Evolutionary conservation across 2,797 vertebrate species (phyloP), one percentile per base, ranked within the genome.

Genomic region (Ctenopoma multispine): DNA sequence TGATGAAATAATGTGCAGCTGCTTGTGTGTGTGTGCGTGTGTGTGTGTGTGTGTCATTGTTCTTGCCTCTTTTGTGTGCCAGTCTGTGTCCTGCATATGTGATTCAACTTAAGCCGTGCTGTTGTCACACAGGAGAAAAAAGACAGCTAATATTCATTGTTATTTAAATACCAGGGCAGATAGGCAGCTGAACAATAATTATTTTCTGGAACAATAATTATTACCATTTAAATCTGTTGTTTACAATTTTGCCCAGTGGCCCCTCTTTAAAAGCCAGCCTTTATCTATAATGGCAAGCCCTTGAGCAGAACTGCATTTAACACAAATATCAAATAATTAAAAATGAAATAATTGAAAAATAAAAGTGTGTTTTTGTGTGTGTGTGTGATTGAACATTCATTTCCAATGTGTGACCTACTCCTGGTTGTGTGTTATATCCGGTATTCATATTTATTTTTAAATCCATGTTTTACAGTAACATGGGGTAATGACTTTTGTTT

Each of bases 161-260:
- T 94, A 93, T 93, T 94, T 93, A 92, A 93, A 90, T 84, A 86
- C 80, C 81, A 85, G 71, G 60, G 83, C 77, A 89, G 91, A 89
- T 92, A 89, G 88, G 88, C 70, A 21, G 85, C 86, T 90, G 82
- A 92, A 84, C 87, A 93, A 93, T 94, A 94, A 93, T 92, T 92
- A 93, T 90, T 91, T 90, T 87, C 85, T 57, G 86, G 76, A 85
- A 91, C 87, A 92, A 92, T 89, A 91, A 90, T 92, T 93, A 93
- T 93, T 93, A 91, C 80, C 78, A 80, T 92, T 91, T 91, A 89
- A 89, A 89, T 90, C 83, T 81, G 79, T 91, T 93, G 92, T 91
- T 92, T 85, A 90, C 88, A 79, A 88, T 85, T 89, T 86, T 81
- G 87, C 89, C 89, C 72, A n/a, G 70, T 90, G 87, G 89, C 81